Evolutionary conservation across 1,140 invertebrate species (phyloP).

Genomic region (Maconellicoccus hirsutus): DNA sequence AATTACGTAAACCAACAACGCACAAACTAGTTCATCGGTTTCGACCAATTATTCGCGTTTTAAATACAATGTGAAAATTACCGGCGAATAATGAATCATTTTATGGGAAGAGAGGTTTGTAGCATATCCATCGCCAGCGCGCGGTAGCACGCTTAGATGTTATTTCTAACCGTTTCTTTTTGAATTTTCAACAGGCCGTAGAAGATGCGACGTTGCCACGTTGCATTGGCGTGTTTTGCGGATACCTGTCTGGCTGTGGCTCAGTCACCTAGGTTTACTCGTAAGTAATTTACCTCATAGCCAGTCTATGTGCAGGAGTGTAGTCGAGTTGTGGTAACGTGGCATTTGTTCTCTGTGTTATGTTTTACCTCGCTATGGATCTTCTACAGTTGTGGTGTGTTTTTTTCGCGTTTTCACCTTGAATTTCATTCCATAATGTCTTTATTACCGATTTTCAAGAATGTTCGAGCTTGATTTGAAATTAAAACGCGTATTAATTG

Average conservation of each 20-base stretch:
- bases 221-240: conserved; percentile 2
- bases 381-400: not conserved
- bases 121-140: not conserved
- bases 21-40: not conserved
- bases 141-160: conserved; percentile 2
- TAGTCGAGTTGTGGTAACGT: not conserved
- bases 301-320: conserved; percentile 6
- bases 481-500: not conserved
- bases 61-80: too few relatives aligned
- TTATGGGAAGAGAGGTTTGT: not conserved
- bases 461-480: not conserved
- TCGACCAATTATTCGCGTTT: not conserved
- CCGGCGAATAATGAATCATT: too few relatives aligned
- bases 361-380: not conserved
- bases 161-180: conserved; percentile 2
- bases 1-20: not conserved
- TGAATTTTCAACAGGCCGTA: not conserved
- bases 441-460: not conserved
- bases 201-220: not conserved
- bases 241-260: conserved; percentile 1
- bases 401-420: not conserved
- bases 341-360: not conserved
- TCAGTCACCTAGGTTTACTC: conserved; percentile 1
- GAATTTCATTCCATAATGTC: not conserved
- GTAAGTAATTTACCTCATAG: not conserved